These are phyloP conservation scores for Chloroclysta siterata DNA, from an alignment of 2,888 invertebrate genomes.

Conservation along the genomic window DNA sequence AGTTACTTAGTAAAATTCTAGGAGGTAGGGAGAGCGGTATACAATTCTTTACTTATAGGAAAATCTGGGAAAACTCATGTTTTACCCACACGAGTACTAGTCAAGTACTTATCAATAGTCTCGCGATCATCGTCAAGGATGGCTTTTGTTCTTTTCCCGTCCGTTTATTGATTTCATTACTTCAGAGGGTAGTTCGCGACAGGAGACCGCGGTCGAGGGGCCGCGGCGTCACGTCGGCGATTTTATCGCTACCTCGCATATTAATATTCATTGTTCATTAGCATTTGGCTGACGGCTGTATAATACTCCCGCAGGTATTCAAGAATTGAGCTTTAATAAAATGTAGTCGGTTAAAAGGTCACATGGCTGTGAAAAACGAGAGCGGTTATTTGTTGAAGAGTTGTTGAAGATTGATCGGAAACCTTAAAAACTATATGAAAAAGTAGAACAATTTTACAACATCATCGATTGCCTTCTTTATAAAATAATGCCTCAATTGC, in stretches of 20 bases:
- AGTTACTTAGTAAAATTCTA: too few species aligned
- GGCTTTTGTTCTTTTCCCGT: conserved; percentile 24
- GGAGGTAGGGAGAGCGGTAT: too few species aligned
- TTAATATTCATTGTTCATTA: conserved; percentile 78
- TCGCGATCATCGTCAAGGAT: background rate
- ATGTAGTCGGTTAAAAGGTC: background rate
- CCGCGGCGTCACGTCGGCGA: conserved; percentile 60
- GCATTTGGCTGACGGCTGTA: conserved; percentile 44
- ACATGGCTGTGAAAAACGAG: too few species aligned
- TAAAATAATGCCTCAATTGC: too few species aligned
- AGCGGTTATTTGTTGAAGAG: too few species aligned
- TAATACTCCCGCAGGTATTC: conserved; percentile 22
- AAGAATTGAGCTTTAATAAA: conserved; percentile 6
- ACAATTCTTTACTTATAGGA: too few species aligned
- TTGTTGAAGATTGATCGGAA: too few species aligned
- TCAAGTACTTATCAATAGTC: background rate
- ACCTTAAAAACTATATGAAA: too few species aligned
- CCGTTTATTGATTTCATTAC: conserved; percentile 25
- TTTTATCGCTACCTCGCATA: conserved; percentile 62
- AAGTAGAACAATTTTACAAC: too few species aligned
- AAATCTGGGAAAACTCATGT: too few species aligned
- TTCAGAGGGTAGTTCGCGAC: conserved; percentile 37
- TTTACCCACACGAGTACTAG: background rate
- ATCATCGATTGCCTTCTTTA: too few species aligned
- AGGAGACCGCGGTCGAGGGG: conserved; percentile 65